phyloP scores from a whole-genome alignment of 1,140 invertebrate genomes.

The Melanaphis sacchari region DNA sequence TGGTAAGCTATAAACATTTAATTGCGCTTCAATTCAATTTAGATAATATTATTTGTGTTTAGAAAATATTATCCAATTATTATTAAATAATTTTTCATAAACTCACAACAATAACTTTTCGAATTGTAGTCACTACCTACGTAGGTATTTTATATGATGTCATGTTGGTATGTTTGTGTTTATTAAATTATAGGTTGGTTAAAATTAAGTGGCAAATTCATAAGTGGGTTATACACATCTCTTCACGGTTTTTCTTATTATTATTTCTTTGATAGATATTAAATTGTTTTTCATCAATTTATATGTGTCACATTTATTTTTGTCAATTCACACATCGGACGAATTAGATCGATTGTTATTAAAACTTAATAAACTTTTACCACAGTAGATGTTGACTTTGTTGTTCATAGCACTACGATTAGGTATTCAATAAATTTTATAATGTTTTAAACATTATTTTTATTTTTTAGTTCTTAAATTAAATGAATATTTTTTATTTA shows the following conservation, averaged over 20 bases:
- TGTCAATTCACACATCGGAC: background rate
- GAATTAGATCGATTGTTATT: background rate
- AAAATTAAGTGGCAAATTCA: constrained; percentile 14
- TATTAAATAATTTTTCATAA: background rate
- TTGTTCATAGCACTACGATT: background rate
- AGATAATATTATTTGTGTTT: background rate
- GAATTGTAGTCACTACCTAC: background rate
- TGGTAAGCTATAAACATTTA: background rate
- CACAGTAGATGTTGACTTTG: no score
- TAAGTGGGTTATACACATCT: constrained; percentile 43
- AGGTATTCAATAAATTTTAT: background rate
- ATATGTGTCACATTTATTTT: constrained; percentile 27
- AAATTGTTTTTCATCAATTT: constrained; percentile 33
- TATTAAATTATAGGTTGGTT: background rate
- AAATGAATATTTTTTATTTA: background rate
- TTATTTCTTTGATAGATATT: background rate
- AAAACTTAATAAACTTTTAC: background rate
- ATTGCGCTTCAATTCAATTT: background rate
- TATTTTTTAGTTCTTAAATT: no score
- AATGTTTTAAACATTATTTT: background rate
- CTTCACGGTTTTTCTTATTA: constrained; percentile 26
- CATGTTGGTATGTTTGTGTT: background rate
- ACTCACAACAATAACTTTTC: background rate
- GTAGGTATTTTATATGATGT: background rate
- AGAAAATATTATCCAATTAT: background rate